A percentile compares a stretch with the other conserved stretches of the same genome.
phyloP scores from a whole-genome alignment of 2,888 invertebrate genomes.

The Thecophora atra region DNA sequence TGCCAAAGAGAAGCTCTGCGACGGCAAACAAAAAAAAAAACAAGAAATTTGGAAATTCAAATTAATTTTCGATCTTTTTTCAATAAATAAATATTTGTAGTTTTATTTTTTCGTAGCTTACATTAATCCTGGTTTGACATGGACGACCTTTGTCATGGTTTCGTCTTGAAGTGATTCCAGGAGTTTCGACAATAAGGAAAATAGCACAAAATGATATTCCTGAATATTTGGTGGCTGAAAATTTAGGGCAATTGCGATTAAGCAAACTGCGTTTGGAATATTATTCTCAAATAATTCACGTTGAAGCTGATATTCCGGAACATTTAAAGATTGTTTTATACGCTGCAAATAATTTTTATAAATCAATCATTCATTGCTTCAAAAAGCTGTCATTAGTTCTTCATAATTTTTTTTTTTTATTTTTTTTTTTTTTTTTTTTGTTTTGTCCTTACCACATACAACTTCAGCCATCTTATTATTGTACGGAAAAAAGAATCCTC shows the following conservation, averaged over 20 bases:
- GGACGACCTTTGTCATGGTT: slow-evolving; percentile 40
- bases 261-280: slow-evolving; percentile 46
- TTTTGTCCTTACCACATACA: slow-evolving; percentile 40
- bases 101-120: slow-evolving; percentile 30
- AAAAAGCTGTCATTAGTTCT: too few species aligned
- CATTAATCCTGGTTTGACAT: slow-evolving; percentile 46
- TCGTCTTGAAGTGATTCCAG: slow-evolving; percentile 39
- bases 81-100: too few species aligned
- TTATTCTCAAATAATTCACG: slow-evolving; percentile 44
- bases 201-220: slow-evolving; percentile 47
- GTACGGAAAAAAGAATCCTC: slow-evolving; percentile 27
- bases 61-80: too few species aligned
- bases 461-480: slow-evolving; percentile 39
- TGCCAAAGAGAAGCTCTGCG: slow-evolving; percentile 49
- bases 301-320: slow-evolving; percentile 35
- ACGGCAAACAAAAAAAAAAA: too few species aligned
- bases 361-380: neutral
- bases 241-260: slow-evolving; percentile 49
- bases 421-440: too few species aligned
- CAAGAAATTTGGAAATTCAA: too few species aligned
- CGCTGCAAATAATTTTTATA: slow-evolving; percentile 37
- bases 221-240: slow-evolving; percentile 42
- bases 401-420: too few species aligned
- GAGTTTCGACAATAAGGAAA: slow-evolving; percentile 45
- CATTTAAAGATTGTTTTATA: slow-evolving; percentile 41